A percentile compares a stretch with the other conserved stretches of the same genome.
phyloP scores from a whole-genome alignment of 2,113 vertebrate genomes.

The Illadopsis cleaveri region DNA sequence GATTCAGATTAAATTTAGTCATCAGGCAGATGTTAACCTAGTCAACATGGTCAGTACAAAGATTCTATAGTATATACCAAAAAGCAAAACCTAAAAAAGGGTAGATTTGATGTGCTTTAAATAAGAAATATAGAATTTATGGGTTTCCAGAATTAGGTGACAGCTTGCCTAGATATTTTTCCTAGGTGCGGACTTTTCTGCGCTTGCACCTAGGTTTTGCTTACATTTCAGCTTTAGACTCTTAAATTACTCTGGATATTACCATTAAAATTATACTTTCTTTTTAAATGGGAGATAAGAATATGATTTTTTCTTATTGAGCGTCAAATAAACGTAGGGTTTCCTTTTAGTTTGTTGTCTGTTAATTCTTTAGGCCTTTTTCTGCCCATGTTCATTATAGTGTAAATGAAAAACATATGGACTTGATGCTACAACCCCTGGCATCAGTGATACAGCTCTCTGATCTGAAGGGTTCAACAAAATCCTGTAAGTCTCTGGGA shows the following conservation, averaged over 20 bases:
- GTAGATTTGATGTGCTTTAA: neutral
- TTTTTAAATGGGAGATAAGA: neutral
- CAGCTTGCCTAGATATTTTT: neutral
- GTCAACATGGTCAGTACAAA: neutral
- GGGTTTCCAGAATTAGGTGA: neutral
- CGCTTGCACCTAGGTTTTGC: neutral
- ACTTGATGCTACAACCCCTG: neutral
- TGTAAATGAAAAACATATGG: neutral
- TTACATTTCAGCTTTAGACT: neutral
- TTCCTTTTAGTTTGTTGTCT: neutral
- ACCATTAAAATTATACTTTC: neutral
- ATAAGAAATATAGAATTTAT: neutral
- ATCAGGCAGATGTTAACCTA: neutral
- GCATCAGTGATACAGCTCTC: neutral
- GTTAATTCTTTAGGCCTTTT: neutral
- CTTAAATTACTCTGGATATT: neutral
- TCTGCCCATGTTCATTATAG: neutral
- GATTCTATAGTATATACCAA: neutral
- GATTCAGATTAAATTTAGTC: neutral
- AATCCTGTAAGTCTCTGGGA: neutral
- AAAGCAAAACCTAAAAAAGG: neutral
- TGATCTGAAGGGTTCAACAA: neutral
- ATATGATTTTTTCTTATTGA: neutral
- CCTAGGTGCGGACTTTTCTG: neutral
- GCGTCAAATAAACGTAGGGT: neutral